Evolutionary conservation across 2,113 vertebrate genomes (phyloP), one percentile per base, ranked within the genome.

Genomic region (Lepus timidus): DNA sequence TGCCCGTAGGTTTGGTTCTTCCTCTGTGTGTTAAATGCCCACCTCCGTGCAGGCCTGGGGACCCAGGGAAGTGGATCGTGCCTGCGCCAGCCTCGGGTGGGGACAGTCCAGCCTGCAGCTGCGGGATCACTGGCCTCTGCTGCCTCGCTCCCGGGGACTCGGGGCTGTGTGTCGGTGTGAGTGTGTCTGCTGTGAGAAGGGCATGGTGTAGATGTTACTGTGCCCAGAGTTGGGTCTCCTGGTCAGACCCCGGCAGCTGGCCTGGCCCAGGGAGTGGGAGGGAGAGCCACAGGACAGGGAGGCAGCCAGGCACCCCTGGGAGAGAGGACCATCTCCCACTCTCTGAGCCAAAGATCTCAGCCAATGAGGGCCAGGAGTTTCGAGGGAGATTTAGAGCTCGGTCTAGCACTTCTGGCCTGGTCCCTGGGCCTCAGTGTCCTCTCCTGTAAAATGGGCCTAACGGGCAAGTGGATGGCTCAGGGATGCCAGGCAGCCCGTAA

Each of bases 391-490:
- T 23, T 25, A 29, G 86, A 52, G 22, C 4, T 67, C 62, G 88
- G 68, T 29, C 29, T 67, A 25, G 1, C 39, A 19, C 58, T 51
- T 62, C 9, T 36, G 75, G 73, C 36, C 62, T 71, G 14, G 1
- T 22, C 71, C 22, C 64, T 4, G 19, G 55, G 85, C 78, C 74
- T 92, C 68, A 27, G 31, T 65, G 9, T 29, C 49, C 19, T 8
- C 22, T 39, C 88, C 94, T 90, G 5, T 79, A 36, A 68, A 87
- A 82, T n/a, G 74, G 87, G 78, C 58, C 78, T 58, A 10, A 16
- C 0, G 31, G 36, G 65, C 52, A 39, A 25, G 49, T 68, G 62
- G 64, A 64, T 33, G 31, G 0, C 36, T 79, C 9, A 17, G 80
- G 27, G 74, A 55, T 61, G 16, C 31, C 44, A 23, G 27, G 49